phyloP scores from a whole-genome alignment of 92 coral and sea anemone genomes.

The Heteractis magnifica region DNA sequence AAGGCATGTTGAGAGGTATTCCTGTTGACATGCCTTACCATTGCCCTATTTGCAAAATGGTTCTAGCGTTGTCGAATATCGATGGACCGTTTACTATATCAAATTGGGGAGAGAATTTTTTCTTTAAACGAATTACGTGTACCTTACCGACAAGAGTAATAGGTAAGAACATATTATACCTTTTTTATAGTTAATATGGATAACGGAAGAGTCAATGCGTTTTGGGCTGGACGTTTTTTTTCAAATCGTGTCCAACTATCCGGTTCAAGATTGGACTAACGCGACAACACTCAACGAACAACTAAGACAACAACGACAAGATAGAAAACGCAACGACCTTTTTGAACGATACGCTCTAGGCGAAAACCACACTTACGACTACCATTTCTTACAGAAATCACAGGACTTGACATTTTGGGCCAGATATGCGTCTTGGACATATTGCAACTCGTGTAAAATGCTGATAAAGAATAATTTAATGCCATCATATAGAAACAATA shows the following conservation, averaged over 20 bases:
- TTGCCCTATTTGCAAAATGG: too few species aligned
- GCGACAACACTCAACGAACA: not conserved
- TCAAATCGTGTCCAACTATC: not conserved
- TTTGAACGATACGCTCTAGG: not conserved
- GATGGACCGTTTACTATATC: too few species aligned
- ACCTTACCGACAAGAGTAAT: too few species aligned
- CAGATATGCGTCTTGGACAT: slow-evolving; percentile 13
- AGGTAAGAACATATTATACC: too few species aligned
- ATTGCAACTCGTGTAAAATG: not conserved
- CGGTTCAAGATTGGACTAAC: not conserved
- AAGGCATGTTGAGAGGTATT: too few species aligned
- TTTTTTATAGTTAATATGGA: not conserved
- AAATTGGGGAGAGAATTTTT: too few species aligned
- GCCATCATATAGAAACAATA: not conserved
- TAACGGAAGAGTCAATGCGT: not conserved
- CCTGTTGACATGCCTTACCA: too few species aligned
- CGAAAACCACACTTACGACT: not conserved
- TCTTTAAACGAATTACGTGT: too few species aligned
- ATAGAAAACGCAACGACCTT: not conserved
- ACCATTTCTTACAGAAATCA: not conserved
- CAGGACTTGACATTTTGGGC: not conserved
- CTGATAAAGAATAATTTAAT: not conserved
- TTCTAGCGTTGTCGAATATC: too few species aligned
- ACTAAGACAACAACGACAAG: not conserved
- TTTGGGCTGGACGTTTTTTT: not conserved